Base-by-base conservation (phyloP, 2,888 invertebrate species). In the Leptodirus hochenwartii region DNA sequence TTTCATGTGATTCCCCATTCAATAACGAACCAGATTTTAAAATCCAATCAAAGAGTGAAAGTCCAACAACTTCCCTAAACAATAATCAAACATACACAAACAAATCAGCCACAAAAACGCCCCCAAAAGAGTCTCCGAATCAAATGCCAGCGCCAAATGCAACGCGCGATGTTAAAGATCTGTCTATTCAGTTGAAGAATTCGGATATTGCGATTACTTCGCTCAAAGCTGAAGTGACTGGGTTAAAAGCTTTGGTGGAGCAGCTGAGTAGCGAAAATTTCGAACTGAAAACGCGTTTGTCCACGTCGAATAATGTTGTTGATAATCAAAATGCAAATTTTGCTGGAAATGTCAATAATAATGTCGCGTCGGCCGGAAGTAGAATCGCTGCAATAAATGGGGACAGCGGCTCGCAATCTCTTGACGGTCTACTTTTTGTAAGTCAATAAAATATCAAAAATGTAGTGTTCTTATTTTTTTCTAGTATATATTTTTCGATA, bases 191-290 rank as follows among this genome's bases (percentile, higher is more conserved):
- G 48, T 53, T 77, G 23, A 62, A 64, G 49, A 64, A 59, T 39
- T 66, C 70, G 34, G 71, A 69, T 45, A 65, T 61, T 22, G 73
- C 69, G 3, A 73, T 74, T 43, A 66, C 61, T 13, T 71, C 70
- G 42, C 51, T 77, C 0, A 66, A 67, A 38, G 63, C 61, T 15
- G 72, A 77, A 44, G 52, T 76, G 13, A 59, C 58, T 32, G 64
- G 61, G 40, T 50, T 76, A 15, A 69, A 71, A 41, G 63, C 65
- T 3, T 70, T 71, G 26, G 72, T 88, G 12, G 77, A 82, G 45
- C 72, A 70, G 41, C 53, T 90, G 25, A 75, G 76, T 11, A 70
- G 66, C 34, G 88, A 87, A 51, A 88, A 90, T 53, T 67, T 70
- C 28, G 73, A 77, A 31, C 48, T 87, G 22, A 75, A 77, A 44